These are phyloP conservation scores for Acanthosepion lycidas DNA, from an alignment of 2,888 invertebrate species.

Conservation along the genomic window DNA sequence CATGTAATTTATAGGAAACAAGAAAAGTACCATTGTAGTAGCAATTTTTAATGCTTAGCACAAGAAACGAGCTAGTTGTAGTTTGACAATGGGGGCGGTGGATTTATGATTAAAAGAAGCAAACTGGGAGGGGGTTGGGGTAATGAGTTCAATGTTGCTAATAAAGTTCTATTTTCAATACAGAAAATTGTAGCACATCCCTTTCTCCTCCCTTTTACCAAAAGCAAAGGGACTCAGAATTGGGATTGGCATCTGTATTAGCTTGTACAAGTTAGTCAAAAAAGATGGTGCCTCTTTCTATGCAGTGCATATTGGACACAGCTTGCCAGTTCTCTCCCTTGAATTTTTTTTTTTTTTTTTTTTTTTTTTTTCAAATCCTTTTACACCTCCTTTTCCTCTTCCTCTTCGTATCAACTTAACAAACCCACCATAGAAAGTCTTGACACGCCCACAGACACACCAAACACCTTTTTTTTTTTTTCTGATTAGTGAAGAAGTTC, in stretches of 20 bases:
- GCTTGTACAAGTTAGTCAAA: neutral
- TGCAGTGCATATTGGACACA: neutral
- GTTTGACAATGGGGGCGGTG: neutral
- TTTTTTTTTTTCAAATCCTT: neutral
- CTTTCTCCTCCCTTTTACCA: neutral
- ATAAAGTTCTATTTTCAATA: neutral
- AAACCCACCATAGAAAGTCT: neutral
- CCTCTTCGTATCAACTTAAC: neutral
- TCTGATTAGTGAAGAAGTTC: neutral
- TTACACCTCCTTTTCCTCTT: neutral
- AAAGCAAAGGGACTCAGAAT: neutral
- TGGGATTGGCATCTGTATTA: neutral
- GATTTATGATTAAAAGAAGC: neutral
- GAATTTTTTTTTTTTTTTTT: neutral
- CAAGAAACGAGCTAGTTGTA: neutral
- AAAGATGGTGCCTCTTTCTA: neutral
- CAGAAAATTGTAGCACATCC: neutral
- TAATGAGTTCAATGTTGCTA: neutral
- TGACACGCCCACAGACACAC: neutral
- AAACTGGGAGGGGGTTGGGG: neutral
- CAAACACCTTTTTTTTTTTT: neutral
- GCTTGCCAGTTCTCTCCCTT: neutral
- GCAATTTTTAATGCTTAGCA: neutral
- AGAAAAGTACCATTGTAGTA: neutral
- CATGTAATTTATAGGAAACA: neutral